Percentiles rank a stretch among this genome's conserved stretches.
Evolutionary conservation across 2,888 invertebrate species (phyloP).

Genomic region (Cerastoderma edule): DNA sequence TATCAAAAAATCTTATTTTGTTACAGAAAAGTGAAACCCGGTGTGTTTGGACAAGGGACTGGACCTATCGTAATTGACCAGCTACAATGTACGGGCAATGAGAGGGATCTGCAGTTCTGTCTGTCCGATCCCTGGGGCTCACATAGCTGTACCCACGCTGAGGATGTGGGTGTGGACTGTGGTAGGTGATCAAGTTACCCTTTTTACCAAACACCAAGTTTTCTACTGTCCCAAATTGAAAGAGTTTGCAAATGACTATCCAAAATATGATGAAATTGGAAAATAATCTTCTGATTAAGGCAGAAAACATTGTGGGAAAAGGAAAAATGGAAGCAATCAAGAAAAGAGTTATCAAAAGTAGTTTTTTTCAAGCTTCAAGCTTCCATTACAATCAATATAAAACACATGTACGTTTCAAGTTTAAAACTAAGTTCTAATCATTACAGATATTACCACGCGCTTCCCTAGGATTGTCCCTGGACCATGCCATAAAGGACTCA

Average conservation of each 20-base stretch:
- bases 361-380: too few relatives aligned
- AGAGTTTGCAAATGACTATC: too few relatives aligned
- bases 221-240: too few relatives aligned
- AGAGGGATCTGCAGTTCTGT: slow-evolving; percentile 41
- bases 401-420: too few relatives aligned
- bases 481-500: slow-evolving; percentile 6
- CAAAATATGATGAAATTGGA: too few relatives aligned
- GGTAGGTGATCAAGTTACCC: slow-evolving; percentile 10
- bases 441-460: not conserved
- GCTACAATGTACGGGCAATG: slow-evolving; percentile 35
- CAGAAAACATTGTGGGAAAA: too few relatives aligned
- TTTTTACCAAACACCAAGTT: not conserved
- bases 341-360: too few relatives aligned
- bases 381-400: too few relatives aligned
- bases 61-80: slow-evolving; percentile 36
- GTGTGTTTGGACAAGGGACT: slow-evolving; percentile 31
- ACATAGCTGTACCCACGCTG: slow-evolving; percentile 37
- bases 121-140: slow-evolving; percentile 38
- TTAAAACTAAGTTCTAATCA: not conserved
- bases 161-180: slow-evolving; percentile 45
- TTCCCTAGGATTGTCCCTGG: not conserved
- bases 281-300: too few relatives aligned
- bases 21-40: slow-evolving; percentile 4
- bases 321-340: too few relatives aligned
- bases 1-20: too few relatives aligned